Evolutionary conservation across 2,888 invertebrate genomes (phyloP).

Genomic region (Pyrocoelia pectoralis): DNA sequence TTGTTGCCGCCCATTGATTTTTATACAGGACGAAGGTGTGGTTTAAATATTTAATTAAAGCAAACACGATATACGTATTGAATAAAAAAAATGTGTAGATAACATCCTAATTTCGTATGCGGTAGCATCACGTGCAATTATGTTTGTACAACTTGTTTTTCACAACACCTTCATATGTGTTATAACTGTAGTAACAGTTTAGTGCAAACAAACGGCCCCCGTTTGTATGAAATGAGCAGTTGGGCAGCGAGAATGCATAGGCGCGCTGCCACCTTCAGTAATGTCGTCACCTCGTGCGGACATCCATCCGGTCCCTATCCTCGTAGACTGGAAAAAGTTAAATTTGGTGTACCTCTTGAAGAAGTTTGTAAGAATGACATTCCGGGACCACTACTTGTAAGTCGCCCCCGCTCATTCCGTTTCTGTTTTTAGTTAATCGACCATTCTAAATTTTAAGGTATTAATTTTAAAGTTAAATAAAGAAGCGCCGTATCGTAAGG

Average conservation of each 20-base stretch:
- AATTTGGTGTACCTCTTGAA: constrained; percentile 90
- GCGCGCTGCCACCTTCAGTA: constrained; percentile 88
- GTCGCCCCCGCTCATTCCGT: constrained; percentile 50
- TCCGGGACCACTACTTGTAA: constrained; percentile 89
- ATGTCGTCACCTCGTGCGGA: constrained; percentile 90
- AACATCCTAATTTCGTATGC: constrained; percentile 30
- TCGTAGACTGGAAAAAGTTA: constrained; percentile 88
- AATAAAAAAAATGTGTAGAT: constrained; percentile 37
- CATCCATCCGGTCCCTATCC: constrained; percentile 86
- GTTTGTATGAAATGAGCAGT: constrained; percentile 75
- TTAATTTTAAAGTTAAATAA: constrained; percentile 93
- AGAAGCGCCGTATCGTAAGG: constrained; percentile 91
- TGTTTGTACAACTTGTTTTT: constrained; percentile 20
- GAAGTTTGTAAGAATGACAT: constrained; percentile 96
- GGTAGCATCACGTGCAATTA: constrained; percentile 22
- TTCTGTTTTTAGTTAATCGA: not conserved
- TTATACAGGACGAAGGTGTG: constrained; percentile 46
- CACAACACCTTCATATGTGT: constrained; percentile 42
- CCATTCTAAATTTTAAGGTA: constrained; percentile 71
- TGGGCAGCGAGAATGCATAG: constrained; percentile 93
- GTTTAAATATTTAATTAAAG: constrained; percentile 42
- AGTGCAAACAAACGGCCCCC: constrained; percentile 35
- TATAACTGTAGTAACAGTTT: constrained; percentile 51
- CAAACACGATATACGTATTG: constrained; percentile 35
- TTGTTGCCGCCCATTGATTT: constrained; percentile 47